Evolutionary conservation across 1,140 invertebrate genomes (phyloP), one percentile per base, ranked within the genome.

Genomic region (Temnothorax nylanderi): DNA sequence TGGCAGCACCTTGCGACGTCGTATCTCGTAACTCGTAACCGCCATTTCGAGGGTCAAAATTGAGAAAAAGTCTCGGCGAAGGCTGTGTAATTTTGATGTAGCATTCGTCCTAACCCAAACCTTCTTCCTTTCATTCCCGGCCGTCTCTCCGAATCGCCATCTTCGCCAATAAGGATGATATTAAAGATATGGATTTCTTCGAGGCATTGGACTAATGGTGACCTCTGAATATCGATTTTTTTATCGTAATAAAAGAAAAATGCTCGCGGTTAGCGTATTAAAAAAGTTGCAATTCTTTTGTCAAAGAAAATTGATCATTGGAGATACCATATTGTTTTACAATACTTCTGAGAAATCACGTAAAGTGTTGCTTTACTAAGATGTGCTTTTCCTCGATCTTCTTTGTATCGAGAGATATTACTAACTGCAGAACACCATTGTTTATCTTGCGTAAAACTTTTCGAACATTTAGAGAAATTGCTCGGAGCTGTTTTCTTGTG

Each of bases 51-150:
- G 26, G 80, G 41, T 58, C 67, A 69, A 69, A 69, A 81, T 81
- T 81, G 80, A 82, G 54, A 82, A 82, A 72, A 82, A 74, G 67
- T 74, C 80, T 82, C 54, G 26, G 37, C 11, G 41, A 21, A 21
- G 18, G 6, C 26, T 34, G 37, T 69, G 54, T 82, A 74, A 82
- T 72, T 82, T 82, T 74, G 67, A 74, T 58, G 49, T 58, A 56
- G 65, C 37, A 44, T 47, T 58, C 67, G 78, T 72, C 21, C 21
- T 21, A 56, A n/a, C 34, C 47, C n/a, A 32, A 51, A 34, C 32
- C 21, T 49, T 34, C 18, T 34, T 4, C 11, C 44, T 51, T 21
- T 78, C 60, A 34, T 49, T 37, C 44, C 32, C 6, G 37, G 6
- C 8, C 32, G 1, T n/a, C 41, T 78, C 41, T n/a, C n/a, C 37